Base-by-base conservation (phyloP, 2,888 invertebrate species). In the Parnassius smintheus region DNA sequence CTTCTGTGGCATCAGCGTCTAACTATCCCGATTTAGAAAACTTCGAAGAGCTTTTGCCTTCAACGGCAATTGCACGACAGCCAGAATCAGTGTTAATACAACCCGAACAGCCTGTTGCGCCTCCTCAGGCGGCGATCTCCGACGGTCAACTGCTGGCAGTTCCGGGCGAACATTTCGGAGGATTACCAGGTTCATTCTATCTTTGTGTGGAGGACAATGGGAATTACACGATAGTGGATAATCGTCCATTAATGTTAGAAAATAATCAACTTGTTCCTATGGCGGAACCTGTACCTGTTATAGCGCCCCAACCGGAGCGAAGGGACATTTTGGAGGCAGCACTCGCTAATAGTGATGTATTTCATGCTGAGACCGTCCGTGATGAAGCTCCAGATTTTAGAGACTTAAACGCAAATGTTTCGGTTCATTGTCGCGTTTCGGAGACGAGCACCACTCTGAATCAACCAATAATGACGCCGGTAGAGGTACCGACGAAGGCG, bases 381-480 rank as follows among this genome's bases (percentile, higher is more conserved):
- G 92, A 93, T 9, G 93, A 94, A 18, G 93, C 93, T 64, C 93
- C 94, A 0, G 93, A 93, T 68, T 93, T 93, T 75, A 91, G 93
- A 65, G 92, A 94, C 50, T 86, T 95, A 18, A 88, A 94, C 82
- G 89, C 94, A 66, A 85, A 92, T 83, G 83, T 93, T 71, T 77
- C 93, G 62, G 78, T 92, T 72, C 84, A 93, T 82, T 82, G 94
- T 63, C 93, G 94, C 67, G 95, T 96, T 0, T 93, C 94, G 3
- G 96, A 96, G 81, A 96, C 96, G 0, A 96, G 95, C 70, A 92
- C 95, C 4, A 93, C 95, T 11, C 88, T 96, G 13, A 93, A 96
- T 76, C 96, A 95, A 81, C 95, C 96, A 0, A 96, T 96, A 59
- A 96, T 96, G 96, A 95, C 96, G 1, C 95, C 96, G 0, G 84